These are phyloP conservation scores for Anastrepha obliqua DNA, from an alignment of 1,140 invertebrate species.

Conservation along the genomic window DNA sequence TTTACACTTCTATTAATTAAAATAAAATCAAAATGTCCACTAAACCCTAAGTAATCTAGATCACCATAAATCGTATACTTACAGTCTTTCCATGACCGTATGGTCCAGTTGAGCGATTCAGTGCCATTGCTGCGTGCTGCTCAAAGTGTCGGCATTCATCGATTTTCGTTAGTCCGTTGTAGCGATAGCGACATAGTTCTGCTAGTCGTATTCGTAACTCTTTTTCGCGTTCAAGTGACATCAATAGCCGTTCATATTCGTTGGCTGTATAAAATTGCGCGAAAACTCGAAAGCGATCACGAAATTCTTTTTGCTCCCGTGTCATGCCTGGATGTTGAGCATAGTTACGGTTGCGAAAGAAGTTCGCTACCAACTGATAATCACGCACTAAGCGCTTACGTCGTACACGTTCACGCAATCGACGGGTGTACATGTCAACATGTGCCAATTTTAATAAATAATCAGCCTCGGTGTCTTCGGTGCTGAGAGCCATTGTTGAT, in stretches of 20 bases:
- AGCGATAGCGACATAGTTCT: constrained; percentile 88
- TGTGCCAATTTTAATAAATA: constrained; percentile 80
- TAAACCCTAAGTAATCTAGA: neutral
- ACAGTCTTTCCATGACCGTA: constrained; percentile 74
- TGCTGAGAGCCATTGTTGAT: constrained; percentile 85
- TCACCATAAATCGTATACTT: constrained; percentile 64
- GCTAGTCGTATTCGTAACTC: constrained; percentile 87
- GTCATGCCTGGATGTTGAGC: constrained; percentile 67
- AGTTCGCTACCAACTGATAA: constrained; percentile 88
- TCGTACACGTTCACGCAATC: constrained; percentile 88
- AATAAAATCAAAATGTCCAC: constrained; percentile 8
- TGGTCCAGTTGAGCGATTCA: constrained; percentile 68
- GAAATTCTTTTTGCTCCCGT: constrained; percentile 80
- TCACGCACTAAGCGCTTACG: constrained; percentile 91
- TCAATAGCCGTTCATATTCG: constrained; percentile 87
- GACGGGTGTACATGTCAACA: constrained; percentile 92
- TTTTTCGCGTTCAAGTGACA: constrained; percentile 86
- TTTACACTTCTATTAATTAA: too few species aligned
- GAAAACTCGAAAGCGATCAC: constrained; percentile 88
- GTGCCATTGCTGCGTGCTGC: constrained; percentile 79
- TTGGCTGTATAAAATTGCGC: constrained; percentile 90
- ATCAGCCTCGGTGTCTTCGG: constrained; percentile 93
- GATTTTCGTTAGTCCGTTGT: constrained; percentile 85
- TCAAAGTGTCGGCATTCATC: constrained; percentile 90
- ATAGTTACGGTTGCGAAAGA: constrained; percentile 79